phyloP scores from a whole-genome alignment of 2,888 invertebrate species.

The Troides helena region DNA sequence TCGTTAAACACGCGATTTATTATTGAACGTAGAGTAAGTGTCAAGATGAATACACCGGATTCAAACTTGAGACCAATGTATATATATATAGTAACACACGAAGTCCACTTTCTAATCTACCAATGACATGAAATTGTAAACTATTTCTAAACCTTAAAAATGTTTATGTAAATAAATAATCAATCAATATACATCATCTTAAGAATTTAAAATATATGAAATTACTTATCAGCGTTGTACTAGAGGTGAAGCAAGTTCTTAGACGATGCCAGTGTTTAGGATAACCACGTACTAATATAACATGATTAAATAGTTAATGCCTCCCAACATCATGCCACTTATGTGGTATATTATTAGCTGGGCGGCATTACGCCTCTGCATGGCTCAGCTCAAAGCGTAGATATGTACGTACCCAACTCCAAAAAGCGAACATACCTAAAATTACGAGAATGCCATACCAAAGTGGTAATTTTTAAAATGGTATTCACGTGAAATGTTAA shows the following conservation, averaged over 20 bases:
- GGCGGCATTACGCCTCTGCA: conserved; percentile 21
- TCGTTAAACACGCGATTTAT: conserved; percentile 78
- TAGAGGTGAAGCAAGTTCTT: not conserved
- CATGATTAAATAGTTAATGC: conserved; percentile 27
- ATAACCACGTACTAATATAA: conserved; percentile 17
- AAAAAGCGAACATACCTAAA: conserved; percentile 38
- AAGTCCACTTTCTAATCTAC: conserved; percentile 51
- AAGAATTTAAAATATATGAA: too few relatives aligned
- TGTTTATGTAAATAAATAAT: conserved; percentile 1
- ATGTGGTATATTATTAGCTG: conserved; percentile 20
- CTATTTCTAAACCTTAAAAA: conserved; percentile 3
- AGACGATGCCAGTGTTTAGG: conserved; percentile 5
- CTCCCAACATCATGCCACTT: conserved; percentile 21
- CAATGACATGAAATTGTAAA: conserved; percentile 19
- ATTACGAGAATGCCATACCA: conserved; percentile 41
- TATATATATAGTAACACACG: conserved; percentile 41
- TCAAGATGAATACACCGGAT: conserved; percentile 60
- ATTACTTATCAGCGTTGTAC: not conserved
- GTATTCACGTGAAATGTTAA: conserved; percentile 46
- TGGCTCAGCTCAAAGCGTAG: conserved; percentile 23
- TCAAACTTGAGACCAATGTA: conserved; percentile 10
- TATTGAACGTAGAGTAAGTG: conserved; percentile 57
- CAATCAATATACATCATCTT: not conserved
- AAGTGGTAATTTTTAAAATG: conserved; percentile 35
- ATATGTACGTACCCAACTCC: conserved; percentile 20